Conservation (phyloP, 2,113 vertebrate species). For the Chroicocephalus ridibundus region DNA sequence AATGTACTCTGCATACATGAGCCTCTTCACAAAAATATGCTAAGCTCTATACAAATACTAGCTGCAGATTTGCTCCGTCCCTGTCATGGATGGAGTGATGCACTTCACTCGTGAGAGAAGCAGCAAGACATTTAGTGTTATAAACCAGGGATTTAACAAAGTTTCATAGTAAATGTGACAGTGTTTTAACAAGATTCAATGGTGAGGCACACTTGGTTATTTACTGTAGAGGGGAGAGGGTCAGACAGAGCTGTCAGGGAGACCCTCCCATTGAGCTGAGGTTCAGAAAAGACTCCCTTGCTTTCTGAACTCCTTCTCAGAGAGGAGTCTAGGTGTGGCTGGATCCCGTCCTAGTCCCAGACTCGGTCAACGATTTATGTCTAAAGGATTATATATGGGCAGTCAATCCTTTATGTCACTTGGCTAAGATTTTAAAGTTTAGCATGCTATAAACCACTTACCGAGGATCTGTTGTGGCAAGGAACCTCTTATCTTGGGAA, state of each 20-base stretch:
- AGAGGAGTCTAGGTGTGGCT: neutral
- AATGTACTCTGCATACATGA: neutral
- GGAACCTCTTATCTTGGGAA: neutral
- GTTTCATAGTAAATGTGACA: neutral
- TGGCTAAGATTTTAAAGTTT: neutral
- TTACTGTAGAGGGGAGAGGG: neutral
- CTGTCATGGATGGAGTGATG: neutral
- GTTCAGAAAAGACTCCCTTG: neutral
- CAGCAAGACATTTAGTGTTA: neutral
- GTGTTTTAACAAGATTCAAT: neutral
- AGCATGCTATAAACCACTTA: neutral
- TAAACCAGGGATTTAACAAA: neutral
- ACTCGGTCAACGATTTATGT: neutral
- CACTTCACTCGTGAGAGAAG: neutral
- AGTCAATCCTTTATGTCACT: neutral
- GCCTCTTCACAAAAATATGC: neutral
- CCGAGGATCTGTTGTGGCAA: neutral
- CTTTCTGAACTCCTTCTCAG: neutral
- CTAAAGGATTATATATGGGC: neutral
- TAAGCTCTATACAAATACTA: neutral
- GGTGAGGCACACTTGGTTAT: neutral
- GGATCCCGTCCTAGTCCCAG: neutral
- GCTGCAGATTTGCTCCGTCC: neutral
- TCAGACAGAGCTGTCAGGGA: neutral
- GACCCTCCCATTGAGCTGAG: neutral